Base-by-base conservation (phyloP, 2,888 invertebrate species). In the Andrena dorsata region DNA sequence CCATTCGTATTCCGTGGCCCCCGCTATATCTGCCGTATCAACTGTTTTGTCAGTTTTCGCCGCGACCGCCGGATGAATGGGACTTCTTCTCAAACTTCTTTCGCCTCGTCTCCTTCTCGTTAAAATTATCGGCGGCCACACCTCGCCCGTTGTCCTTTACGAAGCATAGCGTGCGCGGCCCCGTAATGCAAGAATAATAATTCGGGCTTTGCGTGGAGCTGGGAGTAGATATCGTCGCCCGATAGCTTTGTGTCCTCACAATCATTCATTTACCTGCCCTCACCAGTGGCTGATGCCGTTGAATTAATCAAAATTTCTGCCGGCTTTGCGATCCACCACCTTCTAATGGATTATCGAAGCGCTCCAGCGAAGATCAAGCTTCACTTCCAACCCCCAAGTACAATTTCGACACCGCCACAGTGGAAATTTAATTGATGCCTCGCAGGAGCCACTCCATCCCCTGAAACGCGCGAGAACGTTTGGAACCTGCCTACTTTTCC, bases 11-110 rank as follows among this genome's bases (percentile, higher is more conserved):
- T 90, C 88, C 82, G 80, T 30, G 72, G 74, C 66, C 84, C 82
- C 84, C 82, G 88, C 91, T 91, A 91, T 92, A 91, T 92, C 92
- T 90, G 82, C 89, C 90, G 90, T 92, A 93, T 93, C 92, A 93
- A 92, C 93, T 93, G 93, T 93, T 92, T 93, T 93, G 92, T 93
- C 93, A 93, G 92, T 92, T 93, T 83, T 89, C 84, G 84, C 85
- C 88, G 82, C 75, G 76, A 85, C 76, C 86, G 80, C 74, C 74
- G 82, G 86, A 92, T 92, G 92, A 92, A 93, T 93, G 91, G 91
- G 90, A 91, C 90, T 92, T 92, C 89, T 92, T 92, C 90, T 92
- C 89, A 85, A 74, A 85, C 85, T 86, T 86, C 88, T 80, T 76
- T 75, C 76, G 65, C 64, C 72, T 68, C 68, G 60, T 61, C 68